A percentile compares a stretch with the other conserved stretches of the same genome.
phyloP scores from a whole-genome alignment of 37 sponge, comb jelly and placozoan genomes.

The Axinella damicornis region DNA sequence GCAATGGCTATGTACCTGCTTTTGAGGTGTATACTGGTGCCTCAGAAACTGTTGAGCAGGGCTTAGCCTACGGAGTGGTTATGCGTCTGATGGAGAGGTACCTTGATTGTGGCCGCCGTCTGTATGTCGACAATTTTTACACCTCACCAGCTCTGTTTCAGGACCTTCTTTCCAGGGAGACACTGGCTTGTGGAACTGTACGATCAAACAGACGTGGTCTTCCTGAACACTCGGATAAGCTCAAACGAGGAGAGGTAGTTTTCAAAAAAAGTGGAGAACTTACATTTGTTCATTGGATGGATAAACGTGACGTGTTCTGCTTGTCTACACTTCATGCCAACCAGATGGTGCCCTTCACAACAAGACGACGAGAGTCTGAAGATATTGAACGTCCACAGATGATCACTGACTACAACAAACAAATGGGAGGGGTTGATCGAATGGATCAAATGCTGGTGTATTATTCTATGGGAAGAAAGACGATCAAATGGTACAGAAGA shows the following conservation, averaged over 20 bases:
- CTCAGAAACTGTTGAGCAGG: not conserved
- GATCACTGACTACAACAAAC: constrained; percentile 2
- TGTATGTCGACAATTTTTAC: constrained; percentile 28
- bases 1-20: constrained; percentile 21
- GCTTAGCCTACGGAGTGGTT: no score
- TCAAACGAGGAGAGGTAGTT: not conserved
- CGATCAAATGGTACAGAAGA: constrained; percentile 30
- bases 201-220: not conserved
- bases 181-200: constrained; percentile 20
- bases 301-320: constrained; percentile 5
- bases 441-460: constrained; percentile 1
- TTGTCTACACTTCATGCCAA: not conserved
- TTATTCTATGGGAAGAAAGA: not conserved
- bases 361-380: not conserved
- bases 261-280: not conserved
- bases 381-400: constrained; percentile 6
- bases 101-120: not conserved
- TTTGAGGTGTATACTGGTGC: constrained; percentile 14
- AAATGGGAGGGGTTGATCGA: constrained; percentile 1
- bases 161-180: not conserved
- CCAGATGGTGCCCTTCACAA: not conserved
- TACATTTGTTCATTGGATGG: constrained; percentile 1
- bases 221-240: not conserved
- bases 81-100: not conserved
- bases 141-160: not conserved